Evolutionary conservation across 2,113 vertebrate genomes (phyloP).

Genomic region (Numida meleagris): DNA sequence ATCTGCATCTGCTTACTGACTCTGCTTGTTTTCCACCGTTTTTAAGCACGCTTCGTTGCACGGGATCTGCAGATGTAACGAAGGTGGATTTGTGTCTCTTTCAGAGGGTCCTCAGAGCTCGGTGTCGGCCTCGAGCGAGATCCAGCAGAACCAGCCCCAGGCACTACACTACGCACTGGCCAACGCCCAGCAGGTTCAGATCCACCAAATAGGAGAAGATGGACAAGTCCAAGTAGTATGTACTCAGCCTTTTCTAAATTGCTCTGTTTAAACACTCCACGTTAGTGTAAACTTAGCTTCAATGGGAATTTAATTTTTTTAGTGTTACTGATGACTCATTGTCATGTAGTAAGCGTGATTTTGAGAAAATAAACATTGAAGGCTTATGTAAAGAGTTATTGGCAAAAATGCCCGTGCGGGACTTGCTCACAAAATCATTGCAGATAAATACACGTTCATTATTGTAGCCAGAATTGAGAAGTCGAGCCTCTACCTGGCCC

Average conservation of each 20-base stretch:
- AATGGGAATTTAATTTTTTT: background rate
- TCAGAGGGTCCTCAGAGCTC: constrained; percentile 79
- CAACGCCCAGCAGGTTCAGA: constrained; percentile 95
- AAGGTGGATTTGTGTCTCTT: background rate
- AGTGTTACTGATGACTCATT: background rate
- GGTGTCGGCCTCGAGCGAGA: constrained; percentile 81
- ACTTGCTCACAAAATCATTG: background rate
- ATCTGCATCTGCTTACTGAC: background rate
- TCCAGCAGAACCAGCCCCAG: constrained; percentile 84
- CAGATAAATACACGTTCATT: background rate
- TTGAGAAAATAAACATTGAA: background rate
- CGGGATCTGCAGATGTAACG: rapidly evolving
- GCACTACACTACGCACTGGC: constrained; percentile 94
- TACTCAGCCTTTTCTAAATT: constrained; percentile 11
- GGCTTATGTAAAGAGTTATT: background rate
- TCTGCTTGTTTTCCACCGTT: rapidly evolving
- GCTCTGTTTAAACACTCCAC: background rate
- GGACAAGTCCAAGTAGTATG: constrained; percentile 98
- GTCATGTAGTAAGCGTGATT: rapidly evolving
- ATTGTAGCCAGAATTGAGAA: background rate
- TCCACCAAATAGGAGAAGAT: constrained; percentile 96
- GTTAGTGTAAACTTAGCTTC: background rate
- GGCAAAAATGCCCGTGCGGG: background rate
- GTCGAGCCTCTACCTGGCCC: background rate
- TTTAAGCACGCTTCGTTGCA: rapidly evolving